A percentile compares a stretch with the other conserved stretches of the same genome.
These are phyloP conservation scores for Schizotus pectinicornis DNA, from an alignment of 2,888 invertebrate species.

Conservation along the genomic window DNA sequence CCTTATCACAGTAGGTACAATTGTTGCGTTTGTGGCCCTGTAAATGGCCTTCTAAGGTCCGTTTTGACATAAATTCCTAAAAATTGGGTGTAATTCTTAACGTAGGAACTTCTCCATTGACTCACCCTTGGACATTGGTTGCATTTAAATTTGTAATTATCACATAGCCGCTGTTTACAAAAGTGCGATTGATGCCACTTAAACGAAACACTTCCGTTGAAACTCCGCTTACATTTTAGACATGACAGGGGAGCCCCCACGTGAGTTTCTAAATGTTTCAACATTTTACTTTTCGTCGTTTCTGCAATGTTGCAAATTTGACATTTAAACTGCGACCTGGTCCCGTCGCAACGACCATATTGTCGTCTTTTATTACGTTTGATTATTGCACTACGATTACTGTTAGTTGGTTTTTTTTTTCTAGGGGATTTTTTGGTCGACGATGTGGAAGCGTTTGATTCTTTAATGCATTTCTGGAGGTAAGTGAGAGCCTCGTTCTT, in stretches of 20 bases:
- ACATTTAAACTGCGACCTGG: slow-evolving; percentile 30
- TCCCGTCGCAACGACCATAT: background rate
- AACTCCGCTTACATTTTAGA: slow-evolving; percentile 33
- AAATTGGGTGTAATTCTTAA: slow-evolving; percentile 5
- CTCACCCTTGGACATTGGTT: slow-evolving; percentile 34
- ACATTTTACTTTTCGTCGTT: slow-evolving; percentile 33
- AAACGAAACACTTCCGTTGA: slow-evolving; percentile 34
- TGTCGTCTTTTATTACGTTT: background rate
- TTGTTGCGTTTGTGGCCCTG: slow-evolving; percentile 54
- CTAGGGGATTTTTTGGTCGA: background rate
- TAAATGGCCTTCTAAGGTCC: slow-evolving; percentile 50
- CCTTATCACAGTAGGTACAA: slow-evolving; percentile 51
- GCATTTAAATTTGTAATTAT: slow-evolving; percentile 31
- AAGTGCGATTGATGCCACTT: slow-evolving; percentile 34
- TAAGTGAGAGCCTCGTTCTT: slow-evolving; percentile 37
- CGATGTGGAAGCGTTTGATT: background rate
- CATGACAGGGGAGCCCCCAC: slow-evolving; percentile 38
- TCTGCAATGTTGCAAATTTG: slow-evolving; percentile 28
- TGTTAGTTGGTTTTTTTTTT: background rate
- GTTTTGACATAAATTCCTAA: slow-evolving; percentile 49
- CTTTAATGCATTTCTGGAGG: slow-evolving; percentile 30
- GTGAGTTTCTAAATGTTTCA: slow-evolving; percentile 40
- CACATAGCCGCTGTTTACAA: slow-evolving; percentile 15
- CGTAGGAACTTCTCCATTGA: slow-evolving; percentile 2
- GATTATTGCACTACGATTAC: background rate